Conservation (phyloP, 1,140 invertebrate species). For the Vollenhovia emeryi region DNA sequence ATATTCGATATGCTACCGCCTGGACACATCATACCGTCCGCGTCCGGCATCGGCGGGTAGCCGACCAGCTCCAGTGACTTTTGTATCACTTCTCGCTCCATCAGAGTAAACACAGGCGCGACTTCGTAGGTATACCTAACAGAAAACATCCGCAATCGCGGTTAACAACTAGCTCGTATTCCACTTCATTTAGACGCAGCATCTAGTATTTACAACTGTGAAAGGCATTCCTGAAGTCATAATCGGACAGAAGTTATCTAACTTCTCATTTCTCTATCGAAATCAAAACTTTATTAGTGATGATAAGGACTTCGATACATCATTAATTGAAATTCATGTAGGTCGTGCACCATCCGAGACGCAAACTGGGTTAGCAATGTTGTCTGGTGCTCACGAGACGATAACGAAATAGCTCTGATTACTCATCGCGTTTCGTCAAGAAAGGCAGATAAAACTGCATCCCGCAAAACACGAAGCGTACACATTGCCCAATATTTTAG, state of each 20-base stretch:
- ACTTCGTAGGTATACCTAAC: conserved; percentile 92
- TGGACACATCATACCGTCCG: conserved; percentile 91
- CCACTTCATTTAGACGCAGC: not conserved
- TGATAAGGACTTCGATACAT: not conserved
- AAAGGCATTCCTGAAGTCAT: not conserved
- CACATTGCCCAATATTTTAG: not conserved
- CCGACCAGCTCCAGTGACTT: conserved; percentile 89
- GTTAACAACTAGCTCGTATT: not conserved
- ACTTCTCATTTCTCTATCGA: not conserved
- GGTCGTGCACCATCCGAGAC: not conserved
- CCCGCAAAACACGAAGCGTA: not conserved
- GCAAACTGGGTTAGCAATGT: not conserved
- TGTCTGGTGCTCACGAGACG: not conserved
- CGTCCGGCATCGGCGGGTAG: conserved; percentile 85
- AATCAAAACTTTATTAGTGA: not conserved
- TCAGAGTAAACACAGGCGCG: conserved; percentile 90
- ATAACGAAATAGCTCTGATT: conserved; percentile 19
- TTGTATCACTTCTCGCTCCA: conserved; percentile 88
- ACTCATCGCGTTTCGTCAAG: not conserved
- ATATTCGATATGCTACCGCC: conserved; percentile 96
- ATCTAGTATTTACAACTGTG: not conserved
- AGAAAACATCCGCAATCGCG: not conserved
- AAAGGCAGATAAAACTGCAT: not conserved
- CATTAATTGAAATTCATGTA: not conserved
- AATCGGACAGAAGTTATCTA: not conserved